These are phyloP conservation scores for Goniozus legneri DNA, from an alignment of 1,140 invertebrate species.

Conservation along the genomic window DNA sequence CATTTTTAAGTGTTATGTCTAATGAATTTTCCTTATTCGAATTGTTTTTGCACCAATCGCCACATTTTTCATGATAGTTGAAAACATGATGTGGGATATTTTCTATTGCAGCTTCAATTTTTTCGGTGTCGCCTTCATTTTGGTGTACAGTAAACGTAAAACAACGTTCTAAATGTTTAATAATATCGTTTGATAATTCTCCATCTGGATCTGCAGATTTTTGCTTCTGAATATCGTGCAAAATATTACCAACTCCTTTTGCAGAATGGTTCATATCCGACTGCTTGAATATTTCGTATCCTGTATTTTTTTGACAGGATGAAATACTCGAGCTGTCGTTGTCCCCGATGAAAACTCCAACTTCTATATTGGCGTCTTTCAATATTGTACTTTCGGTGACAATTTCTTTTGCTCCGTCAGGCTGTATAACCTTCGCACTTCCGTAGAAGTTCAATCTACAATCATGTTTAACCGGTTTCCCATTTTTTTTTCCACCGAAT, in stretches of 20 bases:
- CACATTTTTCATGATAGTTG: conserved; percentile 2
- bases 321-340: background rate
- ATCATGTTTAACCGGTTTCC: background rate
- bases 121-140: background rate
- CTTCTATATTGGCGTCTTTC: background rate
- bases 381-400: background rate
- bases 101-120: background rate
- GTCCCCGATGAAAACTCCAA: conserved; percentile 3
- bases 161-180: background rate
- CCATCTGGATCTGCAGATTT: background rate
- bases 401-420: background rate
- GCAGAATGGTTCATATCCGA: conserved; percentile 1
- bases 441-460: background rate
- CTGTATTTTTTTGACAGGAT: background rate
- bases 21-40: background rate
- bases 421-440: background rate
- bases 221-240: background rate
- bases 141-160: background rate
- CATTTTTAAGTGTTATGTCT: background rate
- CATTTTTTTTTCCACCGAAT: background rate
- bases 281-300: background rate
- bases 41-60: conserved; percentile 1
- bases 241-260: background rate
- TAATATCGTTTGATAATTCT: background rate
- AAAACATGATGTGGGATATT: conserved; percentile 5